Conservation (phyloP, 2,888 invertebrate genomes). For the Pristionchus exspectatus region DNA sequence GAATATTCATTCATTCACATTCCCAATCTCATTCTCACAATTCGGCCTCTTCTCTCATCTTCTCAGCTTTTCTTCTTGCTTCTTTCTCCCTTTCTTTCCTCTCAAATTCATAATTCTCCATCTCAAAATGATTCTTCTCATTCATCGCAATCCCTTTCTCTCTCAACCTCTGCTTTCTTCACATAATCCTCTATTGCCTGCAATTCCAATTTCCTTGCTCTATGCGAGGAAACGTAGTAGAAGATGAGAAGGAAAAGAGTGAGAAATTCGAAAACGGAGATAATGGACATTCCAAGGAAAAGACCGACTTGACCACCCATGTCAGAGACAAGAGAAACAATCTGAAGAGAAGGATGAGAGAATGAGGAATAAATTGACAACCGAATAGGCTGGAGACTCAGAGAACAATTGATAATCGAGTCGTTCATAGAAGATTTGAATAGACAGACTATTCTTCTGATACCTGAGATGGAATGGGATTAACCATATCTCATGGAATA, state of each 20-base stretch:
- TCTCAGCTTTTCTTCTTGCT: not conserved
- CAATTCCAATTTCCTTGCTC: constrained; percentile 61
- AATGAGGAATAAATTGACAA: constrained; percentile 50
- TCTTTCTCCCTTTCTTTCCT: not conserved
- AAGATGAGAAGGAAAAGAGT: constrained; percentile 63
- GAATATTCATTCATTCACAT: too few species aligned
- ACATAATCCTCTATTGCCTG: constrained; percentile 61
- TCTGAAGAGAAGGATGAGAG: constrained; percentile 66
- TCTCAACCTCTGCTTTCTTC: constrained; percentile 7
- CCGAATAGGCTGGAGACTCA: constrained; percentile 73
- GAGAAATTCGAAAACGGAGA: constrained; percentile 62
- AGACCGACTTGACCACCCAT: constrained; percentile 80
- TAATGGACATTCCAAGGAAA: constrained; percentile 76
- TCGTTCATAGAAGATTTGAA: constrained; percentile 79
- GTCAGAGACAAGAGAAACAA: constrained; percentile 79
- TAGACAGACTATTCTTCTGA: constrained; percentile 78
- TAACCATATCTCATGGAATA: too few species aligned
- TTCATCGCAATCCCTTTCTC: not conserved
- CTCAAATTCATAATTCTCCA: not conserved
- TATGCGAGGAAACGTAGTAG: constrained; percentile 60
- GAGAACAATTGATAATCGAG: constrained; percentile 78
- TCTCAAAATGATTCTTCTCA: not conserved
- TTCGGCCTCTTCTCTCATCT: not conserved
- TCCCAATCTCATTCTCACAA: too few species aligned
- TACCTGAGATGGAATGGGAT: constrained; percentile 61